Evolutionary conservation across 2,797 vertebrate species (phyloP), one percentile per base, ranked within the genome.

Genomic region (Cyprinella venusta): DNA sequence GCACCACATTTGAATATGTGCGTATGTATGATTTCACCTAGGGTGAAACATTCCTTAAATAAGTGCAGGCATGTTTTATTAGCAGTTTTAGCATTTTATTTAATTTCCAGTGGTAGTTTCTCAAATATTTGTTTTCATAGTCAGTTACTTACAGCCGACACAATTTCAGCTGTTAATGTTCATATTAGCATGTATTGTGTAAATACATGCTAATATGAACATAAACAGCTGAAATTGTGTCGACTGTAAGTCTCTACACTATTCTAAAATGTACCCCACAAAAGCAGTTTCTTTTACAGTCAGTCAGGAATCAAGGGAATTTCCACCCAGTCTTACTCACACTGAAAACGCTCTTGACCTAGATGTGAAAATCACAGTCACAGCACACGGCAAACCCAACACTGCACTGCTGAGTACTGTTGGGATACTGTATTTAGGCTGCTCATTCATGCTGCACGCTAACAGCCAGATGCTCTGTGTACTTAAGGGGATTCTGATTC

Each of bases 331-430:
- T 76, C 79, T 89, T 92, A 87, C 86, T 92, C 91, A 91, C 91
- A 92, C 86, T 88, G 81, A 90, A 88, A 90, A 91, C 86, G 84
- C 89, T 88, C 84, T 90, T 94, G 92, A 92, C 92, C 92, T 90
- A 92, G 81, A 93, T 92, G 86, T 89, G 77, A 72, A 68, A 85
- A 79, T 80, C 72, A 77, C 82, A 79, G 83, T 80, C 79, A 83
- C 69, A 84, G 89, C 83, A 78, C 71, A 84, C 45, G 77, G 78
- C 84, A 77, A 70, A 56, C 54, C 36, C 68, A 30, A 56, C 71
- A 13, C 83, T 48, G n/a, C 75, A 48, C 82, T 71, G 59, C 75
- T 67, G 72, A 68, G 33, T 24, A 77, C 48, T 88, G 81, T 69
- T 84, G 80, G 83, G 83, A 82, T 82, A 87, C 69, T 85, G 61